A percentile compares a stretch with the other conserved stretches of the same genome.
These are phyloP conservation scores for Lasiommata megera DNA, from an alignment of 2,888 invertebrate species.

Conservation along the genomic window DNA sequence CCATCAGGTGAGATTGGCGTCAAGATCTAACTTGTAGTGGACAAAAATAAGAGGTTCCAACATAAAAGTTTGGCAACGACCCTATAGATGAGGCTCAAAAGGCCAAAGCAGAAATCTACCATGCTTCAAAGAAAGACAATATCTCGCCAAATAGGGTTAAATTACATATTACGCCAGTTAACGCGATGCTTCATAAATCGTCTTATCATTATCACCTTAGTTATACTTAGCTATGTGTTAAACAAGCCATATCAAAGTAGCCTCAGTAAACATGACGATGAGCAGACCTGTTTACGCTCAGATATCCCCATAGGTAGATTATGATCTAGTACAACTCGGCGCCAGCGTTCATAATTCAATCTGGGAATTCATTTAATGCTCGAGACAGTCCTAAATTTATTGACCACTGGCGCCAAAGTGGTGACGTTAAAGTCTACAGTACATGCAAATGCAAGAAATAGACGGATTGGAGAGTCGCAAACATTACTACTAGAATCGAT, in stretches of 20 bases:
- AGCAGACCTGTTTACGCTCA: slow-evolving; percentile 60
- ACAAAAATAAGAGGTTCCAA: no score
- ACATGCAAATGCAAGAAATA: slow-evolving; percentile 37
- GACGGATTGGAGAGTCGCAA: slow-evolving; percentile 21
- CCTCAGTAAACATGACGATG: slow-evolving; percentile 51
- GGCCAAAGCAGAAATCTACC: not conserved
- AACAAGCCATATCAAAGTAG: slow-evolving; percentile 33
- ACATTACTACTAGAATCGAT: slow-evolving; percentile 20
- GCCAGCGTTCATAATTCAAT: slow-evolving; percentile 72
- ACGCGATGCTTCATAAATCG: slow-evolving; percentile 38
- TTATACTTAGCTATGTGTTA: slow-evolving; percentile 2
- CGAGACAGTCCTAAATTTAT: slow-evolving; percentile 78
- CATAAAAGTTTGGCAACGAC: no score
- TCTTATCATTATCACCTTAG: slow-evolving; percentile 17
- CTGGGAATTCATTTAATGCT: slow-evolving; percentile 72
- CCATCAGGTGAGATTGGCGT: no score
- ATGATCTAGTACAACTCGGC: slow-evolving; percentile 65
- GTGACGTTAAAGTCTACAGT: slow-evolving; percentile 58
- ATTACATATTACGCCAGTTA: not conserved
- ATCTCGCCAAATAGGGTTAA: not conserved
- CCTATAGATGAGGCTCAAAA: not conserved
- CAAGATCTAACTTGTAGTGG: no score
- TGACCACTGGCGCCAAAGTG: slow-evolving; percentile 71
- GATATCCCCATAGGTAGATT: slow-evolving; percentile 59
- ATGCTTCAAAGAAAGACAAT: not conserved